Percentiles rank a stretch among this genome's conserved stretches.
Conservation (phyloP, 2,888 invertebrate genomes). For the Pyrrhia umbra region DNA sequence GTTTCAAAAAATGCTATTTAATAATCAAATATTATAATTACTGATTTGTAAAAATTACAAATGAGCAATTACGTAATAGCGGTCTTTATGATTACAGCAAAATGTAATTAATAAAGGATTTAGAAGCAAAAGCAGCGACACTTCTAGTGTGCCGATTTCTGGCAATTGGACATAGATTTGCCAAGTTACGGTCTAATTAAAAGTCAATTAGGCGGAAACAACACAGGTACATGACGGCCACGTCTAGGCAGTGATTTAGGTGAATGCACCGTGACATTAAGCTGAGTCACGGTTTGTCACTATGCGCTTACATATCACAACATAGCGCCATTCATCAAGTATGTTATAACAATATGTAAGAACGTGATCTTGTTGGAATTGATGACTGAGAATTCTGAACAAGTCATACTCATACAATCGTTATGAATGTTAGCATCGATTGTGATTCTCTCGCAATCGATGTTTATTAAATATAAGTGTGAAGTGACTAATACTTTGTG, state of each 20-base stretch:
- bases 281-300: constrained; percentile 38
- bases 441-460: constrained; percentile 28
- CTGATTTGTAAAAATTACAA: neutral
- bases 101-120: neutral
- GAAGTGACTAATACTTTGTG: constrained; percentile 16
- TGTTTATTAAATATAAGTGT: constrained; percentile 32
- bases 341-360: constrained; percentile 37
- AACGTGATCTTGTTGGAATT: constrained; percentile 58
- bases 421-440: constrained; percentile 24
- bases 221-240: constrained; percentile 38
- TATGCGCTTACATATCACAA: constrained; percentile 34
- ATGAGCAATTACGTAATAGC: neutral
- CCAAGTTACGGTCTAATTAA: constrained; percentile 55
- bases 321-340: constrained; percentile 34
- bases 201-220: constrained; percentile 42
- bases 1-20: neutral
- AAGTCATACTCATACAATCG: constrained; percentile 36
- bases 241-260: constrained; percentile 26
- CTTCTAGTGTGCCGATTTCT: constrained; percentile 9
- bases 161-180: constrained; percentile 40
- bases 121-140: constrained; percentile 4
- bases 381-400: constrained; percentile 41
- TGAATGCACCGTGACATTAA: constrained; percentile 36
- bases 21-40: neutral
- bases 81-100: neutral